These are phyloP conservation scores for Rhamnusium bicolor DNA, from an alignment of 2,888 invertebrate genomes.

Conservation along the genomic window DNA sequence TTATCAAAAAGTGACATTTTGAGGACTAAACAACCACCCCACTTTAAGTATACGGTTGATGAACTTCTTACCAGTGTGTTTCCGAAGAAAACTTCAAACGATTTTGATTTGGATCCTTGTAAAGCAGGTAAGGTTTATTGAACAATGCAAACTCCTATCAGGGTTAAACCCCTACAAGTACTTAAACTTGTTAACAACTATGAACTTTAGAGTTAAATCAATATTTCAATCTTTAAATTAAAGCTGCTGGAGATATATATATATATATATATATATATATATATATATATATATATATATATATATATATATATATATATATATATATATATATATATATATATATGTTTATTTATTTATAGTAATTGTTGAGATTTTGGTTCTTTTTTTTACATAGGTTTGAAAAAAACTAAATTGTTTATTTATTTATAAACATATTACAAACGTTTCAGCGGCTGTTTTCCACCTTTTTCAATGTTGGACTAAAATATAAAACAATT, in stretches of 20 bases:
- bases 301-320: too few species aligned
- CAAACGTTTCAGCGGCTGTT: too few species aligned
- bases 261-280: too few species aligned
- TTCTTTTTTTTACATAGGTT: too few species aligned
- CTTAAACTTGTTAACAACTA: conserved; percentile 9
- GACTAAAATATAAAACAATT: too few species aligned
- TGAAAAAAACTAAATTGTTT: too few species aligned
- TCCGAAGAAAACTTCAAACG: conserved; percentile 80
- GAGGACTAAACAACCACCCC: conserved; percentile 28
- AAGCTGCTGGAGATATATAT: not conserved
- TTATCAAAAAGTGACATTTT: conserved; percentile 37
- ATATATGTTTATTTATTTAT: too few species aligned
- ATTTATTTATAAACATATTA: too few species aligned
- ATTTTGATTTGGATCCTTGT: conserved; percentile 88
- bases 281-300: too few species aligned
- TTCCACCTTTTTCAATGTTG: too few species aligned
- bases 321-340: too few species aligned
- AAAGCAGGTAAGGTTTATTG: conserved; percentile 80
- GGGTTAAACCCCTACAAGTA: not conserved
- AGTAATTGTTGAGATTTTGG: too few species aligned
- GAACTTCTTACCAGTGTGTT: conserved; percentile 79
- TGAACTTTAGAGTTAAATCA: not conserved
- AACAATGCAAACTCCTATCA: not conserved
- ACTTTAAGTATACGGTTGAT: conserved; percentile 75
- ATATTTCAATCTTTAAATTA: conserved; percentile 10